Conservation (phyloP, 2,113 vertebrate genomes). For the Ictalurus punctatus region DNA sequence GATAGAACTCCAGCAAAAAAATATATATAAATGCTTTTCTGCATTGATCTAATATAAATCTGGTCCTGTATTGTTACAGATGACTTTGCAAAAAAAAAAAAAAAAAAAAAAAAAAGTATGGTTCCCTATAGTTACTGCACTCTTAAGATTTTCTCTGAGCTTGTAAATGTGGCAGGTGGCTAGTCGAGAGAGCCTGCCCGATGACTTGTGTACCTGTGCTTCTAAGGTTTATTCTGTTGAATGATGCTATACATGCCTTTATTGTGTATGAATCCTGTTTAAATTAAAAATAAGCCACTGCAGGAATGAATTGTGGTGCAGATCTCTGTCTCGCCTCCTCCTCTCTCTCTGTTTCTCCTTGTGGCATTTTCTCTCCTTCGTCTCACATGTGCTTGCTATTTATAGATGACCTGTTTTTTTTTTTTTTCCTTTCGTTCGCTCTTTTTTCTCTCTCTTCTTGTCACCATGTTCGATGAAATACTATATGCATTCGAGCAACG, state of each 20-base stretch:
- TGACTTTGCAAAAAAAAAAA: background rate
- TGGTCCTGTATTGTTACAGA: constrained; percentile 33
- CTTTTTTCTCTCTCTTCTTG: constrained; percentile 15
- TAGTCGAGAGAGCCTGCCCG: constrained; percentile 57
- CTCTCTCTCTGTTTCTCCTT: constrained; percentile 49
- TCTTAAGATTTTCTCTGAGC: constrained; percentile 51
- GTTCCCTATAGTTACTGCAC: constrained; percentile 48
- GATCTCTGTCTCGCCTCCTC: constrained; percentile 8
- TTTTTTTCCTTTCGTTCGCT: constrained; percentile 9
- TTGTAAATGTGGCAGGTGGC: constrained; percentile 62
- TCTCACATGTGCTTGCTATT: constrained; percentile 68
- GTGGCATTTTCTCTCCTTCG: constrained; percentile 62
- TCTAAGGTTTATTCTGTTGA: constrained; percentile 59
- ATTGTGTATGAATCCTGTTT: constrained; percentile 67
- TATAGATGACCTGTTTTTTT: constrained; percentile 73
- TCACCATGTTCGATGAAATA: constrained; percentile 21
- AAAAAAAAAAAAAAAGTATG: background rate
- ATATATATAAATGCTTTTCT: constrained; percentile 40
- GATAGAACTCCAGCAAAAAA: constrained; percentile 5
- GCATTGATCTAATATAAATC: constrained; percentile 53
- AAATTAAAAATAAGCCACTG: constrained; percentile 58
- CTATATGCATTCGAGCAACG: background rate
- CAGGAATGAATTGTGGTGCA: constrained; percentile 35
- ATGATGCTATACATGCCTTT: constrained; percentile 64
- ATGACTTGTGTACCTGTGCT: constrained; percentile 63